Conservation (phyloP, 2,888 invertebrate genomes). For the Elaeidobius kamerunicus region DNA sequence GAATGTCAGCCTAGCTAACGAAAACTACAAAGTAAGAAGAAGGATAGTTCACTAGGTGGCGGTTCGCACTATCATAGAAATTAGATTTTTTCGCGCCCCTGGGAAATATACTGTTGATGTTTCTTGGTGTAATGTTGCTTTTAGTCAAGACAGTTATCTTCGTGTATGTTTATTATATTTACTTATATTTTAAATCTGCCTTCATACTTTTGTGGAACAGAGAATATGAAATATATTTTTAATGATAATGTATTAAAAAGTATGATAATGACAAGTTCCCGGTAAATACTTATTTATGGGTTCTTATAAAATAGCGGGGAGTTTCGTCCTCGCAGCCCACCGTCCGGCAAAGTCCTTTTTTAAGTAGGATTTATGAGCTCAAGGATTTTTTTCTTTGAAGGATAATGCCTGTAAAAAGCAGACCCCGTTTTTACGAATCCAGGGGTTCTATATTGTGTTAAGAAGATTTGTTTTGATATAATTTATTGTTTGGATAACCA, state of each 20-base stretch:
- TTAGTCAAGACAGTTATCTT: too few species aligned
- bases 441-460: conserved; percentile 29
- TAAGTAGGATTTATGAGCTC: conserved; percentile 31
- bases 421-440: conserved; percentile 26
- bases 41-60: conserved; percentile 17
- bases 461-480: conserved; percentile 26
- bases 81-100: conserved; percentile 21
- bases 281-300: conserved; percentile 33
- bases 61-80: conserved; percentile 27
- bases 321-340: conserved; percentile 28
- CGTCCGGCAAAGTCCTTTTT: conserved; percentile 29
- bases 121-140: too few species aligned
- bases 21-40: conserved; percentile 20
- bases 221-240: too few species aligned
- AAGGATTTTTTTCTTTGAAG: conserved; percentile 28
- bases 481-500: conserved; percentile 21
- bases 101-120: conserved; percentile 23
- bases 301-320: conserved; percentile 30
- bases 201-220: too few species aligned
- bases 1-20: conserved; percentile 13
- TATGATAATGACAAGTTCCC: conserved; percentile 33
- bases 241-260: too few species aligned
- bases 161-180: too few species aligned
- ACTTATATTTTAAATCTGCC: too few species aligned
- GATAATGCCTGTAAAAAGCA: conserved; percentile 32